phyloP scores from a whole-genome alignment of 1,140 invertebrate genomes.

The Cephus cinctus region DNA sequence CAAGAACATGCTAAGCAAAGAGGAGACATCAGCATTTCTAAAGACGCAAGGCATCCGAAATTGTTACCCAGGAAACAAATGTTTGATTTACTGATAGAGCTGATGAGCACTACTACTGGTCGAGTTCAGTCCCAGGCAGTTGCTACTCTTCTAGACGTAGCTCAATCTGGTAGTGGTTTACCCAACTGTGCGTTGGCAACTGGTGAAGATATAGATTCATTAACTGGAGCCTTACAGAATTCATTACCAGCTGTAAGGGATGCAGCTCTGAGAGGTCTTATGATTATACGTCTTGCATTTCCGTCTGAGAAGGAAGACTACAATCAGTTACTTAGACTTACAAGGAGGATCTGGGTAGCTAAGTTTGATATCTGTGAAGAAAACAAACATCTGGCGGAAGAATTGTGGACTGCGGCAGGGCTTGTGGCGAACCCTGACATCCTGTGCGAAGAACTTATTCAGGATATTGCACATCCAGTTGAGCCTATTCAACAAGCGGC shows the following conservation, averaged over 20 bases:
- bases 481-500: constrained; percentile 77
- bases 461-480: constrained; percentile 77
- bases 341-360: constrained; percentile 74
- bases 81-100: constrained; percentile 75
- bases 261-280: constrained; percentile 73
- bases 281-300: constrained; percentile 64
- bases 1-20: constrained; percentile 70
- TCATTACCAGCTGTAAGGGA: constrained; percentile 73
- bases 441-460: constrained; percentile 65
- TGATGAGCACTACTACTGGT: constrained; percentile 71
- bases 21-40: constrained; percentile 45
- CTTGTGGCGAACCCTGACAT: constrained; percentile 59
- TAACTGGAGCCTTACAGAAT: constrained; percentile 77
- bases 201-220: constrained; percentile 71
- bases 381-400: constrained; percentile 67
- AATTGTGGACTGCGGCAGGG: constrained; percentile 67
- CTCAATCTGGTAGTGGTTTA: constrained; percentile 66
- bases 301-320: constrained; percentile 63
- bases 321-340: constrained; percentile 62
- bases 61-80: constrained; percentile 80
- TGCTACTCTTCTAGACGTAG: constrained; percentile 75
- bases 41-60: constrained; percentile 68
- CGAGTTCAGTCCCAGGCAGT: constrained; percentile 75
- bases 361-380: constrained; percentile 71
- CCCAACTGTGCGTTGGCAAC: constrained; percentile 63